Conservation (phyloP, 2,888 invertebrate genomes). For the Microctonus hyperodae region DNA sequence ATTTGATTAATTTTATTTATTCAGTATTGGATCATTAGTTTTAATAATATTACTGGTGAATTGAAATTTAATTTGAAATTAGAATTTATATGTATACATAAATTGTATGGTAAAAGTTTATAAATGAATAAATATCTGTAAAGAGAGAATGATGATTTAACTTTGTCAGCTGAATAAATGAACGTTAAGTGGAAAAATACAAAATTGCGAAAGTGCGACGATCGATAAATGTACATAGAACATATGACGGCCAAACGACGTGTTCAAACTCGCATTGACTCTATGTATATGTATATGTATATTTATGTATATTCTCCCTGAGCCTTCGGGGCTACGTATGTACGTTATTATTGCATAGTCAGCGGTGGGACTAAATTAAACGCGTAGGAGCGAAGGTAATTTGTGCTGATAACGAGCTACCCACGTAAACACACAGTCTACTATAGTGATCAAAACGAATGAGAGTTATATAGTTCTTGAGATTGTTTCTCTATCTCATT, state of each 20-base stretch:
- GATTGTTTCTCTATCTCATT: not conserved
- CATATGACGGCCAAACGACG: conserved; percentile 5
- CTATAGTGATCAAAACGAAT: conserved; percentile 16
- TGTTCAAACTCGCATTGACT: not conserved
- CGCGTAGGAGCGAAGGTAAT: conserved; percentile 47
- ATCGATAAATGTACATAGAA: conserved; percentile 4
- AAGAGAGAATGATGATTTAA: conserved; percentile 11
- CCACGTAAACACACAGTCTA: conserved; percentile 41
- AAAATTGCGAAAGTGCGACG: conserved; percentile 23
- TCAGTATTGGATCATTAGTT: conserved; percentile 19
- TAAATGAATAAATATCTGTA: not conserved
- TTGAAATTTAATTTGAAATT: not conserved
- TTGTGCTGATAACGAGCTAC: conserved; percentile 49
- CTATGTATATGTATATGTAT: conserved; percentile 3
- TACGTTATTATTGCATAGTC: conserved; percentile 45
- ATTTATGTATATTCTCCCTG: not conserved
- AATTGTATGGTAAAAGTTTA: not conserved
- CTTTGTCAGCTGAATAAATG: conserved; percentile 19
- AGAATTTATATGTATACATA: conserved; percentile 4
- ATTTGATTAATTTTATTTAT: conserved; percentile 21
- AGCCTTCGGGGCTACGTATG: conserved; percentile 20
- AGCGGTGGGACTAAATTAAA: conserved; percentile 46
- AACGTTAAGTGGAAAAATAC: conserved; percentile 28
- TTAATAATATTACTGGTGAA: conserved; percentile 6
- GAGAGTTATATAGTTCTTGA: conserved; percentile 5